phyloP scores from a whole-genome alignment of 1,140 invertebrate genomes.

The Brachionus angularis region DNA sequence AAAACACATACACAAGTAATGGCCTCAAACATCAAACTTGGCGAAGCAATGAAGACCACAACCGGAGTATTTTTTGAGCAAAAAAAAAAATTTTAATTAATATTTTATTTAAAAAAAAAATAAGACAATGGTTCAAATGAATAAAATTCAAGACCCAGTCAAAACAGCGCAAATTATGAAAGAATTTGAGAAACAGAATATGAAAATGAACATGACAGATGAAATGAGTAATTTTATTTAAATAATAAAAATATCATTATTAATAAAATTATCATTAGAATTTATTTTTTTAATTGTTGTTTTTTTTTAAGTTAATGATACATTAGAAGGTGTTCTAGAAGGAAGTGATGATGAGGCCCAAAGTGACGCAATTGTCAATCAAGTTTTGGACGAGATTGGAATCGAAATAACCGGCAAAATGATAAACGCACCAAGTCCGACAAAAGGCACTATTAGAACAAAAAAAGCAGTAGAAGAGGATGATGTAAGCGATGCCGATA shows the following conservation, averaged over 20 bases:
- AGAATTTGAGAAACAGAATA: slow-evolving; percentile 74
- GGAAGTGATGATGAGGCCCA: slow-evolving; percentile 86
- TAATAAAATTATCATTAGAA: neutral
- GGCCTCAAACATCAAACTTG: slow-evolving; percentile 78
- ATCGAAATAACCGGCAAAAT: slow-evolving; percentile 82
- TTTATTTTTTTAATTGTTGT: neutral
- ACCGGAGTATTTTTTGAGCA: slow-evolving; percentile 61
- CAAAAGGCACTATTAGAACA: neutral
- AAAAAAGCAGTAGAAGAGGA: neutral
- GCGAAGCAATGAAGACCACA: slow-evolving; percentile 77
- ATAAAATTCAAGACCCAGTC: slow-evolving; percentile 78
- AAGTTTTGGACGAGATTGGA: slow-evolving; percentile 89
- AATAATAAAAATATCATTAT: neutral
- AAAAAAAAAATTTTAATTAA: neutral
- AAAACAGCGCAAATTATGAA: slow-evolving; percentile 74
- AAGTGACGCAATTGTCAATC: slow-evolving; percentile 74
- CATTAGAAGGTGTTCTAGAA: slow-evolving; percentile 78
- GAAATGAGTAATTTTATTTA: slow-evolving; percentile 72
- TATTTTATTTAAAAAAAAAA: neutral
- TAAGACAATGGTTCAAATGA: slow-evolving; percentile 77
- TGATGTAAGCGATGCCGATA: slow-evolving; percentile 18
- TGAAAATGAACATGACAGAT: slow-evolving; percentile 87
- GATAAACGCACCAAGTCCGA: slow-evolving; percentile 8
- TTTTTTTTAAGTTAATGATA: slow-evolving; percentile 73
- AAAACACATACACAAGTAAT: slow-evolving; percentile 76